Evolutionary conservation across 2,888 invertebrate species (phyloP), one percentile per base, ranked within the genome.

Genomic region (Cephus pulcher): DNA sequence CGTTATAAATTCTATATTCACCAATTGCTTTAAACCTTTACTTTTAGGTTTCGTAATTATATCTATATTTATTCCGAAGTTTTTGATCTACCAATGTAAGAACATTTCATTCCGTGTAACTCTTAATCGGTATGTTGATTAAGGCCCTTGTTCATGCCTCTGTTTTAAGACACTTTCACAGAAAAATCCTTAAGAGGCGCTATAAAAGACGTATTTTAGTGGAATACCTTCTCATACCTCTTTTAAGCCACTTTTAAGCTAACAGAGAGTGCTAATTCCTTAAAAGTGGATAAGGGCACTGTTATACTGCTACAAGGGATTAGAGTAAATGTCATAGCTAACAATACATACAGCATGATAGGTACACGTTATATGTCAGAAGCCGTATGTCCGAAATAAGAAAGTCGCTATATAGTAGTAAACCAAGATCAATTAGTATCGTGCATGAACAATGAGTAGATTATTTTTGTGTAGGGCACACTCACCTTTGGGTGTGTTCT

Each of bases 401-500:
- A 23, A 56, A 56, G 23, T 23, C 56, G 9, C 23, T 2, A 23
- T 9, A 56, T 2, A 11, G 15, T 23, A 23, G 56, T 23, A 56
- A 56, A 23, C 2, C 56, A 56, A 56, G 23, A 9, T 2, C 6
- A 56, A 23, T 23, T 56, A 23, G 15, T 15, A 15, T 40, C 15
- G 40, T 40, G 40, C 15, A 15, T 40, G 40, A 40, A 40, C 6
- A 40, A 15, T 6, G 15, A 23, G 56, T 56, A 56, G 56, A 56
- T 23, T 23, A 23, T 23, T 56, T 23, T 56, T 23, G 9, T 23
- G 6, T 23, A 23, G 56, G 56, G 2, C 56, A 56, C 56, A 92
- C 96, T 96, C 94, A 98, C 98, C 97, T 98, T 98, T 93, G 98
- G 98, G 94, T 98, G 98, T 94, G 98, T 97, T 95, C 98, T 95